phyloP scores from a whole-genome alignment of 1,140 invertebrate species.

The Aphis gossypii region DNA sequence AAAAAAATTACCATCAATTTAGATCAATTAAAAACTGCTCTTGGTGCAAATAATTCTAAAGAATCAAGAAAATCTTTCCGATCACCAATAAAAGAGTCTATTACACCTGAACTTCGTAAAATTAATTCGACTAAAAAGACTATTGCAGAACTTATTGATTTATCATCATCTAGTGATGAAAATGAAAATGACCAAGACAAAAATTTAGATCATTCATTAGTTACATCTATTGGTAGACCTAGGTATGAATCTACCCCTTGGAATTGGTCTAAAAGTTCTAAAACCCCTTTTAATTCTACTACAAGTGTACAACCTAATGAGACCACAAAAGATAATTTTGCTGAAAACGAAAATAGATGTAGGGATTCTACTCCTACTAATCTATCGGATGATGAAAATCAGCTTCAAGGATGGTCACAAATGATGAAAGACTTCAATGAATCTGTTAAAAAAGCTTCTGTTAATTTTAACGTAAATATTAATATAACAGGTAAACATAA shows the following conservation, averaged over 20 bases:
- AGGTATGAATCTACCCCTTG: conserved; percentile 50
- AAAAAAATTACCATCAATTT: background rate
- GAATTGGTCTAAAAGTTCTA: conserved; percentile 23
- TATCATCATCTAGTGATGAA: background rate
- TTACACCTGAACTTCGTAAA: background rate
- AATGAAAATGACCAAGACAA: background rate
- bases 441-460: conserved; percentile 33
- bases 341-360: background rate
- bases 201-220: background rate
- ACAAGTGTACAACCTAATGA: background rate
- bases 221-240: conserved; percentile 49
- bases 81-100: background rate
- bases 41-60: background rate
- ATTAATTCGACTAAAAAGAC: background rate
- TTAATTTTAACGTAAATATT: background rate
- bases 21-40: background rate
- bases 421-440: conserved; percentile 47
- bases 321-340: background rate
- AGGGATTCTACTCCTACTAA: background rate
- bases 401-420: conserved; percentile 17
- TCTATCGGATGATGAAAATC: background rate
- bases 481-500: background rate
- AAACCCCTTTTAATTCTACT: background rate
- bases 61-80: background rate
- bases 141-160: background rate